phyloP scores from a whole-genome alignment of 2,113 vertebrate species.

The Lathamus discolor region DNA sequence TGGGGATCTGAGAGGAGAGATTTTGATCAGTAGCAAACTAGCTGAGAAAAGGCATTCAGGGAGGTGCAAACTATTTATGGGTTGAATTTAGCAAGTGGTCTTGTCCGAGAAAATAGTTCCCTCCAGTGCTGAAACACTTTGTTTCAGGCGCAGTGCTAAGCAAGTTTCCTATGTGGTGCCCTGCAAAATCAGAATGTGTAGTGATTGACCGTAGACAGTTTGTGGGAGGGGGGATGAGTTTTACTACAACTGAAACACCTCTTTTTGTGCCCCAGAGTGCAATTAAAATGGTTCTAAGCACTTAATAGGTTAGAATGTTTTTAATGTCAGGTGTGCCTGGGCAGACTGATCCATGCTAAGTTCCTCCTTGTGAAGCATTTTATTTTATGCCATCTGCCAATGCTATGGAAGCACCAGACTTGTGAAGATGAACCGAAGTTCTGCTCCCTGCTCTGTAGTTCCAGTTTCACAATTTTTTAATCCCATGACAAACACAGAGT shows the following conservation, averaged over 20 bases:
- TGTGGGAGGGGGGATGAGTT: background rate
- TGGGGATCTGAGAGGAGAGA: background rate
- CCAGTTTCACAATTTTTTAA: background rate
- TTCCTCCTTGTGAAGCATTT: background rate
- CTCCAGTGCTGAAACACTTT: background rate
- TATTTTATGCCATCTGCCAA: background rate
- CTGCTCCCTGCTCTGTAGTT: background rate
- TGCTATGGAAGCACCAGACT: background rate
- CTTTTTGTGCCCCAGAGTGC: background rate
- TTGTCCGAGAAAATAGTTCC: slow-evolving; percentile 15
- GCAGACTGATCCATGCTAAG: background rate
- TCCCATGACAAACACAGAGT: background rate
- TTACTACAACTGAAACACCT: background rate
- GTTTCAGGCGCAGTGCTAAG: background rate
- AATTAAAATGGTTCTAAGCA: background rate
- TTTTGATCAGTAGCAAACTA: background rate
- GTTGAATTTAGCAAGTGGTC: background rate
- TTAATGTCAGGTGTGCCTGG: background rate
- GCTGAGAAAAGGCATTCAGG: background rate
- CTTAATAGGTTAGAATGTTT: background rate
- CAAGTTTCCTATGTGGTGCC: background rate
- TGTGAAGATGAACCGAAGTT: background rate
- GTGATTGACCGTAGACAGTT: background rate
- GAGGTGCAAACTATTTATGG: background rate
- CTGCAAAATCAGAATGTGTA: background rate